These are phyloP conservation scores for Mercenaria mercenaria DNA, from an alignment of 1,140 invertebrate genomes.

Conservation along the genomic window DNA sequence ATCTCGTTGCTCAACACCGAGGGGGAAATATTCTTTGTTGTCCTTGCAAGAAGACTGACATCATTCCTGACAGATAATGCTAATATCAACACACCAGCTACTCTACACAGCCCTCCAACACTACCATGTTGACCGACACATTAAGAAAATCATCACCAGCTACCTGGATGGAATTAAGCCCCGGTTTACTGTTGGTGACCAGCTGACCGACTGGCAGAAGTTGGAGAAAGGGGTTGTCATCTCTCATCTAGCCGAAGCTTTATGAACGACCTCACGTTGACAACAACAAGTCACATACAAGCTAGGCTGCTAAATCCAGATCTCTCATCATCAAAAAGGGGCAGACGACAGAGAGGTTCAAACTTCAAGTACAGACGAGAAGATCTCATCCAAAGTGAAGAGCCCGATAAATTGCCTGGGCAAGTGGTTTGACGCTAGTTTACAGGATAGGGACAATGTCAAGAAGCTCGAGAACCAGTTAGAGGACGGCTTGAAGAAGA, in stretches of 20 bases:
- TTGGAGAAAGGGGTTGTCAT: too few species aligned
- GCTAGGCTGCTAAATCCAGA: neutral
- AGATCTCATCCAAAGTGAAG: too few species aligned
- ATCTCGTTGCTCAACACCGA: conserved; percentile 16
- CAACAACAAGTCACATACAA: conserved; percentile 18
- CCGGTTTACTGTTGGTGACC: too few species aligned
- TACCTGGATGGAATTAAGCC: too few species aligned
- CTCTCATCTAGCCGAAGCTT: conserved; percentile 14
- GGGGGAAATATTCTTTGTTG: conserved; percentile 39
- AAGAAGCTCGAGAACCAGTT: neutral
- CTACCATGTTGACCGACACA: conserved; percentile 51
- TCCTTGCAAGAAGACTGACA: conserved; percentile 43
- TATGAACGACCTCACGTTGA: too few species aligned
- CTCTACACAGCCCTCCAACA: too few species aligned
- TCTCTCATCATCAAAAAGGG: too few species aligned
- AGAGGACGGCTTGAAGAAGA: neutral
- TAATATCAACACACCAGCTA: neutral
- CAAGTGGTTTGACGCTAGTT: too few species aligned
- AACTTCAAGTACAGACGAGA: neutral
- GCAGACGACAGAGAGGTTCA: too few species aligned
- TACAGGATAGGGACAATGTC: too few species aligned
- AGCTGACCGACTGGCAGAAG: too few species aligned
- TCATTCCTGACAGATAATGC: conserved; percentile 28
- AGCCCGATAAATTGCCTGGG: too few species aligned
- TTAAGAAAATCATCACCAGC: neutral